phyloP scores from a whole-genome alignment of 2,113 vertebrate species.

The Rhinogobius similis region DNA sequence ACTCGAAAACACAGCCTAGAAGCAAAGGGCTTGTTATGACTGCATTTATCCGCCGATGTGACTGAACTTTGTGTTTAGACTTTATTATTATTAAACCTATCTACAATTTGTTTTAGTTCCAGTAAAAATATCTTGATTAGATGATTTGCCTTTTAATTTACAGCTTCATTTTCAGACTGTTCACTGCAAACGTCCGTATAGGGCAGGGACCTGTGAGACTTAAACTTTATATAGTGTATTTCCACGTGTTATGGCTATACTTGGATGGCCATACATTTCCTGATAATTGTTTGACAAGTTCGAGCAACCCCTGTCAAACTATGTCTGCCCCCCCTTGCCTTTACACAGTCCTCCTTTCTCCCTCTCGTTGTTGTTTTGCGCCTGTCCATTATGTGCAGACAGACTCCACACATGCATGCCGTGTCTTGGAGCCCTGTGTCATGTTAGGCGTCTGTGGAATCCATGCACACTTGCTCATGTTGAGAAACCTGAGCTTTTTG shows the following conservation, averaged over 20 bases:
- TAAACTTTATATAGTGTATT: too few relatives aligned
- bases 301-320: neutral
- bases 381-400: slow-evolving; percentile 30
- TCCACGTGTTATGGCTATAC: too few relatives aligned
- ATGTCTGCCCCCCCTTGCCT: neutral
- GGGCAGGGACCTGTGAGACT: too few relatives aligned
- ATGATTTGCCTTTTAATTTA: too few relatives aligned
- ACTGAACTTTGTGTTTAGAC: neutral
- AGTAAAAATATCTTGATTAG: neutral
- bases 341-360: neutral
- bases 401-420: slow-evolving; percentile 10
- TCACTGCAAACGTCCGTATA: too few relatives aligned
- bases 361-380: neutral
- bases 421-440: slow-evolving; percentile 23
- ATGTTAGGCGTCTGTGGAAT: slow-evolving; percentile 54
- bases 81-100: neutral
- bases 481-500: slow-evolving; percentile 51
- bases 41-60: too few relatives aligned
- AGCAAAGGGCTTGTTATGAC: neutral
- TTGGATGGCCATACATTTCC: neutral
- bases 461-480: slow-evolving; percentile 31
- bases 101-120: too few relatives aligned
- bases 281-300: neutral
- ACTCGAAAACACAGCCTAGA: neutral
- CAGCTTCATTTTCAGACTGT: too few relatives aligned